These are phyloP conservation scores for Lophura nycthemera DNA, from an alignment of 2,113 vertebrate species.

Conservation along the genomic window DNA sequence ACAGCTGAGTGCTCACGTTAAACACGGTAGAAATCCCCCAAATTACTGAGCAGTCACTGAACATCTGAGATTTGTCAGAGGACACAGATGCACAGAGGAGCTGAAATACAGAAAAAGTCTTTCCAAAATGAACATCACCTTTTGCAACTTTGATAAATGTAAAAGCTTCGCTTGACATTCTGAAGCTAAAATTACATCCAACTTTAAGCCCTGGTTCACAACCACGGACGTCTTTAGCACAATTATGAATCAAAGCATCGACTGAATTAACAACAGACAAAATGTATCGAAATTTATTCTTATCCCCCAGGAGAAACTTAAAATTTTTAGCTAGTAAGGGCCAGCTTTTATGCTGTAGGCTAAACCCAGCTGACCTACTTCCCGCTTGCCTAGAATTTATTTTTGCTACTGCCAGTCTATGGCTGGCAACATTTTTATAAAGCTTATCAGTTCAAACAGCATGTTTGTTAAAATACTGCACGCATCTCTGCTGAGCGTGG, in stretches of 20 bases:
- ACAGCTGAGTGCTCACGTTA: neutral
- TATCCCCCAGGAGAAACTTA: conserved; percentile 20
- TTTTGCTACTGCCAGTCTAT: conserved; percentile 46
- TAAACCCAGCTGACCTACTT: conserved; percentile 68
- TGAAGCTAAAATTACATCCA: neutral
- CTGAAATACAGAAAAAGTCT: neutral
- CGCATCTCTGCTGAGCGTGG: neutral
- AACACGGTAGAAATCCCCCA: neutral
- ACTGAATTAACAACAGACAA: conserved; percentile 51
- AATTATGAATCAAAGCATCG: conserved; percentile 44
- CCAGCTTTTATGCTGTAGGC: conserved; percentile 50
- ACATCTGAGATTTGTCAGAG: neutral
- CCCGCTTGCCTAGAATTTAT: conserved; percentile 46
- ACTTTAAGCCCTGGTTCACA: conserved; percentile 25
- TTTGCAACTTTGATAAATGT: neutral
- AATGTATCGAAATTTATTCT: conserved; percentile 22
- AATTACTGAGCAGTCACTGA: neutral
- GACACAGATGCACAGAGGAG: neutral
- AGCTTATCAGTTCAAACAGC: conserved; percentile 57
- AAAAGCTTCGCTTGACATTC: neutral
- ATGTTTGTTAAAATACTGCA: conserved; percentile 37
- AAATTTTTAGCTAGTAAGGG: conserved; percentile 7
- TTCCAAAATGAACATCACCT: neutral
- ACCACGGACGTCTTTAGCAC: neutral
- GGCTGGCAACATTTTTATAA: conserved; percentile 43